Evolutionary conservation across 2,797 vertebrate species (phyloP).

Genomic region (Aulostomus chinensis): DNA sequence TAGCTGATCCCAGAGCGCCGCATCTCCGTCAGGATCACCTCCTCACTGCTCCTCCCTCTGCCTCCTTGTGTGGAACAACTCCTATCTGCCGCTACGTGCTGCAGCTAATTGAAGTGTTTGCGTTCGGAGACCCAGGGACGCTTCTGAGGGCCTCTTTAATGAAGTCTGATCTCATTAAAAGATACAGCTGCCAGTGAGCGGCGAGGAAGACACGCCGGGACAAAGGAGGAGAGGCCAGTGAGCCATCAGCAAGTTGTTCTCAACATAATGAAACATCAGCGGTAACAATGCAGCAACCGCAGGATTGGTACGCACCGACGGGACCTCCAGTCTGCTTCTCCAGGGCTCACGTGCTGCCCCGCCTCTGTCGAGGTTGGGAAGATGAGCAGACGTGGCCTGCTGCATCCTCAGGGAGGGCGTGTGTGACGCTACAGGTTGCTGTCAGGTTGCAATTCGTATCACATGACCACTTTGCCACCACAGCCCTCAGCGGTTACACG

Average conservation of each 20-base stretch:
- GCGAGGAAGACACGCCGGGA: conserved; percentile 27
- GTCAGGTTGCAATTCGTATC: neutral
- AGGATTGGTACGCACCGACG: conserved; percentile 19
- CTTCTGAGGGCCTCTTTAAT: conserved; percentile 78
- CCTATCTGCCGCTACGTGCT: conserved; percentile 35
- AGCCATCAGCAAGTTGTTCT: conserved; percentile 43
- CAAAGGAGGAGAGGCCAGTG: conserved; percentile 53
- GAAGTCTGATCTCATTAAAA: conserved; percentile 90
- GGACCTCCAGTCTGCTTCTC: conserved; percentile 14
- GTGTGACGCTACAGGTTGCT: neutral
- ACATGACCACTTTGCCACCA: neutral
- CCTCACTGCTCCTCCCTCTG: neutral
- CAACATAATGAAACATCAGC: conserved; percentile 41
- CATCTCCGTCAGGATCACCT: conserved; percentile 20
- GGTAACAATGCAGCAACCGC: conserved; percentile 34
- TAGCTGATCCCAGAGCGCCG: conserved; percentile 10
- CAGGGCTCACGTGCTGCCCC: neutral
- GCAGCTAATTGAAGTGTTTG: conserved; percentile 73
- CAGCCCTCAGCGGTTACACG: too few relatives aligned
- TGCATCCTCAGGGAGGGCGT: neutral
- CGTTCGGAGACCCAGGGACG: conserved; percentile 70
- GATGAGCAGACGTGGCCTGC: conserved; percentile 7
- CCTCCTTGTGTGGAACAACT: conserved; percentile 22
- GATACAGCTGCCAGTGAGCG: conserved; percentile 71
- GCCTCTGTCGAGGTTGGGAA: too few relatives aligned